A percentile compares a stretch with the other conserved stretches of the same genome.
Evolutionary conservation across 2,888 invertebrate species (phyloP).

Genomic region (Diaphora mendica): DNA sequence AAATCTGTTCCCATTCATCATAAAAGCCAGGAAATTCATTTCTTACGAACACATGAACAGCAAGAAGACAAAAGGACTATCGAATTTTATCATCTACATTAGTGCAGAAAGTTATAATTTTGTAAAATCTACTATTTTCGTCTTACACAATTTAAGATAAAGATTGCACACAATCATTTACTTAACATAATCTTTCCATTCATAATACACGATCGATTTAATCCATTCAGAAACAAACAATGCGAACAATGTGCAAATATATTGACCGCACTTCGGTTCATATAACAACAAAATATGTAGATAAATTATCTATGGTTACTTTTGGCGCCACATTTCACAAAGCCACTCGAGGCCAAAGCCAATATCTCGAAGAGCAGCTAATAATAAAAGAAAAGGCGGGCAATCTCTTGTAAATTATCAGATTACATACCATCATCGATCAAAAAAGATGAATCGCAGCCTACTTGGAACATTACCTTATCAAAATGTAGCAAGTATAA

Average conservation of each 20-base stretch:
- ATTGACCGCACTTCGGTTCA: not conserved
- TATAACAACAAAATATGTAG: constrained; percentile 12
- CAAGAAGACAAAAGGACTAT: not conserved
- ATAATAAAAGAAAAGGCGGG: constrained; percentile 35
- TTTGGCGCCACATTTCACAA: constrained; percentile 21
- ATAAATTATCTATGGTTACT: constrained; percentile 2
- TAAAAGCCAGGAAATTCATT: not conserved
- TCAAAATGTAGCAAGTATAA: constrained; percentile 26
- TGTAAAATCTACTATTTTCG: not conserved
- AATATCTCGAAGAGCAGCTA: constrained; percentile 33
- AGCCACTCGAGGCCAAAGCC: constrained; percentile 22
- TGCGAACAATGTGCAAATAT: not conserved
- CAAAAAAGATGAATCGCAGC: constrained; percentile 41
- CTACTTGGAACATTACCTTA: constrained; percentile 35
- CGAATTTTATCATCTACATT: not conserved
- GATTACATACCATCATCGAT: constrained; percentile 38
- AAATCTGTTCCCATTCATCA: not conserved
- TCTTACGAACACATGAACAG: not conserved
- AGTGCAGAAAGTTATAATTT: not conserved
- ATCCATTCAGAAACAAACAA: not conserved
- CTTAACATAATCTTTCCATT: not conserved
- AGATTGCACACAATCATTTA: not conserved
- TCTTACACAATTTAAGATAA: not conserved
- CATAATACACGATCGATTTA: not conserved
- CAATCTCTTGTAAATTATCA: constrained; percentile 36